Conservation (phyloP, 2,113 vertebrate genomes). For the Protobothrops flavoviridis region DNA sequence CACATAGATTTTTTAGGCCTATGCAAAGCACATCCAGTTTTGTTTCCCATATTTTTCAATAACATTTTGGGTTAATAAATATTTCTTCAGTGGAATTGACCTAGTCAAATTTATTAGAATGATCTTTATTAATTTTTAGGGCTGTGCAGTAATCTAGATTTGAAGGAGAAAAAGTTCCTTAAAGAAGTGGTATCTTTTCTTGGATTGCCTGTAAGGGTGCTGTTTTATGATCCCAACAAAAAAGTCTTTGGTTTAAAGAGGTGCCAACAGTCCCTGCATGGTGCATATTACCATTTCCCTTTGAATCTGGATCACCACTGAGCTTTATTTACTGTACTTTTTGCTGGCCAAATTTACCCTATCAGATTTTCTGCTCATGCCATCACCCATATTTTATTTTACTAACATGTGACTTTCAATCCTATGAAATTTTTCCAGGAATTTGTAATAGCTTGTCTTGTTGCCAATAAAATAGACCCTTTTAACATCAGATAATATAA, state of each 20-base stretch:
- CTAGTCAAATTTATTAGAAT: background rate
- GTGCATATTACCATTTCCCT: background rate
- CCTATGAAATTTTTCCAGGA: background rate
- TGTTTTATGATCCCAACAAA: background rate
- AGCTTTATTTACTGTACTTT: background rate
- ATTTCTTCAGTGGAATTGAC: background rate
- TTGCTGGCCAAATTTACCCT: background rate
- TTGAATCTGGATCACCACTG: background rate
- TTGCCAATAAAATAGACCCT: background rate
- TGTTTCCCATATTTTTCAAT: background rate
- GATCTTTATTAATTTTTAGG: background rate
- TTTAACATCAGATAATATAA: background rate
- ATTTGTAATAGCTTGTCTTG: background rate
- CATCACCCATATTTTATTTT: background rate
- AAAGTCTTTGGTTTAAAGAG: background rate
- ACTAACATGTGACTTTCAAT: background rate
- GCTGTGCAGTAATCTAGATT: background rate
- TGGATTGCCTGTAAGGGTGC: background rate
- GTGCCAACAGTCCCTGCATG: background rate
- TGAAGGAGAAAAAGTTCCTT: background rate
- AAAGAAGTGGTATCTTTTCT: background rate
- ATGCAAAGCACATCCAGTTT: background rate
- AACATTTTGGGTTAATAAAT: background rate
- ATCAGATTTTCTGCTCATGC: background rate
- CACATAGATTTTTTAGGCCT: background rate